A percentile compares a stretch with the other conserved stretches of the same genome.
Conservation (phyloP, 2,888 invertebrate genomes). For the Sphaerophoria rueppellii region DNA sequence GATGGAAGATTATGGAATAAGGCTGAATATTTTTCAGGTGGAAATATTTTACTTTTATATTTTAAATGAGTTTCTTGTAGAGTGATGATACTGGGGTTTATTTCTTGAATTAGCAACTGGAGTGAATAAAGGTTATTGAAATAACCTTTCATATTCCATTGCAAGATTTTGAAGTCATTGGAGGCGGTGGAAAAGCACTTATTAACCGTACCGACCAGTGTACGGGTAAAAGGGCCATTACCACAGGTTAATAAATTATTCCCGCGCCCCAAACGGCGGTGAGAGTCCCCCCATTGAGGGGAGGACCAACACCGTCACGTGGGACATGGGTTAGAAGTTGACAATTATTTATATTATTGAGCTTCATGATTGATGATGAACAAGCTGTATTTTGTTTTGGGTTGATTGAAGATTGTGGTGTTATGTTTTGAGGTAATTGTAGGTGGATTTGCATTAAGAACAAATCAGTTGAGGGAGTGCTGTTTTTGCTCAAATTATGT, state of each 20-base stretch:
- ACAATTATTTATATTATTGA: no score
- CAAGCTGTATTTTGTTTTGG: no score
- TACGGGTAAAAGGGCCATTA: neutral
- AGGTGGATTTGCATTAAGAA: no score
- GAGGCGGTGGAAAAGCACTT: conserved; percentile 14
- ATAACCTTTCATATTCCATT: conserved; percentile 46
- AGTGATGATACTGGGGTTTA: conserved; percentile 61
- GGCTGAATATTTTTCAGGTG: conserved; percentile 36
- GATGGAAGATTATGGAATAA: conserved; percentile 45
- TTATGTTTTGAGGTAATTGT: no score
- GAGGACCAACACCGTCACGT: no score
- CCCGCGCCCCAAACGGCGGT: no score
- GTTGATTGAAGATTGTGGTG: no score
- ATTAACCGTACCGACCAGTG: conserved; percentile 18
- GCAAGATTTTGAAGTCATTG: conserved; percentile 22
- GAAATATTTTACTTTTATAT: conserved; percentile 15
- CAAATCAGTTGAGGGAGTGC: no score
- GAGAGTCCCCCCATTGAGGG: no score
- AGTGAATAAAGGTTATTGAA: conserved; percentile 30
- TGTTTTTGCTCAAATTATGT: no score
- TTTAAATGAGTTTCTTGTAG: conserved; percentile 65
- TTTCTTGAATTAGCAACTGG: conserved; percentile 24
- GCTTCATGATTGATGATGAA: no score
- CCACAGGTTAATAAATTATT: neutral
- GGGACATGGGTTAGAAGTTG: no score